These are phyloP conservation scores for Bugulina stolonifera DNA, from an alignment of 2,888 invertebrate genomes.

Conservation along the genomic window DNA sequence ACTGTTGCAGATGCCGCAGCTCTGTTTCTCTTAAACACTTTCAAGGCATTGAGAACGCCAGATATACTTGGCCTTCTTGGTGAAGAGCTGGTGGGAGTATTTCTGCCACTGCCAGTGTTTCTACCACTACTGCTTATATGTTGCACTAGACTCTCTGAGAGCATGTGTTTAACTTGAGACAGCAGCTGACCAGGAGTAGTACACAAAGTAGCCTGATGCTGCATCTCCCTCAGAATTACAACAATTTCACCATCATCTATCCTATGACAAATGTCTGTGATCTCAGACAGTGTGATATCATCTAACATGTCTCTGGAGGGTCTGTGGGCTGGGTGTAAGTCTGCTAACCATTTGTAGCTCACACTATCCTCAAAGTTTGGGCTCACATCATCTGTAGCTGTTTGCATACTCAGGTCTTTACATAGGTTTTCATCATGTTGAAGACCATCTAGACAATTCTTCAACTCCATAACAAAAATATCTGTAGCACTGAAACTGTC, in stretches of 20 bases:
- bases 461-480: not conserved
- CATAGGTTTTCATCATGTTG: not conserved
- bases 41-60: not conserved
- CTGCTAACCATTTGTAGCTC: conserved; percentile 19
- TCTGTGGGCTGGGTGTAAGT: not conserved
- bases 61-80: not conserved
- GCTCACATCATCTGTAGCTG: not conserved
- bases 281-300: conserved; percentile 2
- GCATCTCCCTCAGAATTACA: not conserved
- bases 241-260: not conserved
- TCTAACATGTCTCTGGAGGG: not conserved
- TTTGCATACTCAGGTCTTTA: too few species aligned
- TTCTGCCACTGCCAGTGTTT: not conserved
- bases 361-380: conserved; percentile 2
- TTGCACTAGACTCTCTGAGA: not conserved
- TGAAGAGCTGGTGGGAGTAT: not conserved
- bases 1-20: not conserved
- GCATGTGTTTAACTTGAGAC: conserved; percentile 2
- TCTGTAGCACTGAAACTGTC: not conserved
- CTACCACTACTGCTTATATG: not conserved
- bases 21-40: not conserved
- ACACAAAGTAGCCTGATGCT: not conserved
- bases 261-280: conserved; percentile 6
- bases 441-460: conserved; percentile 1
- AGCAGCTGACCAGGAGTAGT: conserved; percentile 2